phyloP scores from a whole-genome alignment of 1,140 invertebrate species.

The Drosophila simulans region DNA sequence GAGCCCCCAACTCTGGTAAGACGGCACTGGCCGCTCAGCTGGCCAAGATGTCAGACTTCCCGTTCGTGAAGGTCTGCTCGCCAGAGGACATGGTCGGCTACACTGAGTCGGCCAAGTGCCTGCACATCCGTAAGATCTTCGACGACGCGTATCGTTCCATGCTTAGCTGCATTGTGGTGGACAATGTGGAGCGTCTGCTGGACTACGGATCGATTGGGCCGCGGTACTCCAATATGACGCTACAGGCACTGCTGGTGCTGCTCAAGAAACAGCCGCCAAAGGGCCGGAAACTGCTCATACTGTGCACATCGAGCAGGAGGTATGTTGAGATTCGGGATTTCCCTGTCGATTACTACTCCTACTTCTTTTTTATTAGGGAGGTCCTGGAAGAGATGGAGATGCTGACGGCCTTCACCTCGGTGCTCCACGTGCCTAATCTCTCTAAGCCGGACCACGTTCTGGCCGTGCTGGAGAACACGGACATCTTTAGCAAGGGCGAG shows the following conservation, averaged over 20 bases:
- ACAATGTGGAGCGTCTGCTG: constrained; percentile 98
- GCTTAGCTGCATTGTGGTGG: constrained; percentile 97
- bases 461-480: constrained; percentile 93
- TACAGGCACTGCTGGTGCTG: constrained; percentile 97
- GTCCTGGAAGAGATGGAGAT: constrained; percentile 98
- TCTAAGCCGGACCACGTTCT: constrained; percentile 93
- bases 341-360: too few relatives aligned
- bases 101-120: constrained; percentile 97
- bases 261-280: constrained; percentile 97
- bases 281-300: constrained; percentile 94
- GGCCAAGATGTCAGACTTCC: constrained; percentile 98
- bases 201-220: constrained; percentile 99
- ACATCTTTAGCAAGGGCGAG: constrained; percentile 93
- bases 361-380: constrained; percentile 87
- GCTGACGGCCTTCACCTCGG: constrained; percentile 94
- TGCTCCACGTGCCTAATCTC: constrained; percentile 96
- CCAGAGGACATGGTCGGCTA: constrained; percentile 99
- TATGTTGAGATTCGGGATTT: constrained; percentile 71
- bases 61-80: constrained; percentile 98
- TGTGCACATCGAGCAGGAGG: constrained; percentile 96
- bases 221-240: constrained; percentile 97
- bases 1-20: constrained; percentile 98
- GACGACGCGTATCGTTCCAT: constrained; percentile 99
- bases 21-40: constrained; percentile 97
- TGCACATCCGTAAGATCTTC: constrained; percentile 97